Conservation (phyloP, 2,797 vertebrate species). For the Limosa lapponica region DNA sequence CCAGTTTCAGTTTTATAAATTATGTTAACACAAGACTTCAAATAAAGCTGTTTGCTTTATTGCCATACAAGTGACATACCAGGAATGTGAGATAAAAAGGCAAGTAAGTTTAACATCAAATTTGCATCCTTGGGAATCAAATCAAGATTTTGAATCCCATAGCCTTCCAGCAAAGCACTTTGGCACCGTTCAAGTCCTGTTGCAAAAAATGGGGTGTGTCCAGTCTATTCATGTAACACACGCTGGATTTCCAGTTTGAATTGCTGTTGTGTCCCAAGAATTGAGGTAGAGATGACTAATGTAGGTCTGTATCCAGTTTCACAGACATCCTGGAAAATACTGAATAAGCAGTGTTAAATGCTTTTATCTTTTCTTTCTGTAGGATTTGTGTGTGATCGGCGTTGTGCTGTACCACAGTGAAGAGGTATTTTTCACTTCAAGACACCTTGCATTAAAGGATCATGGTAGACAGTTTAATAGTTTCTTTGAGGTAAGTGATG, state of each 20-base stretch:
- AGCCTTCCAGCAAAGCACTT: neutral
- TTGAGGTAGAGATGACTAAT: neutral
- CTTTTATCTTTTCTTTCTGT: slow-evolving; percentile 13
- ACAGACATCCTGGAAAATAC: neutral
- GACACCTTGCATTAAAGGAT: slow-evolving; percentile 43
- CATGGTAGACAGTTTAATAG: slow-evolving; percentile 76
- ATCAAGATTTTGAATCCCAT: neutral
- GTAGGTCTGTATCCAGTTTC: neutral
- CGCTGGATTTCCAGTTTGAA: neutral
- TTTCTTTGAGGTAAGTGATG: slow-evolving; percentile 74
- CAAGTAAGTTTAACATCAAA: neutral
- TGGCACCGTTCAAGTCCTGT: neutral
- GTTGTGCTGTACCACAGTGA: neutral
- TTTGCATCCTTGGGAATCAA: neutral
- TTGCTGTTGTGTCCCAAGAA: neutral
- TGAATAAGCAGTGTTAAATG: neutral
- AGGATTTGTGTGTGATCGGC: slow-evolving; percentile 38
- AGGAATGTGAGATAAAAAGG: neutral
- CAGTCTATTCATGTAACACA: neutral
- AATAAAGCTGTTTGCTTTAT: neutral
- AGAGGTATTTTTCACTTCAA: slow-evolving; percentile 35
- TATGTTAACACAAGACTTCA: neutral
- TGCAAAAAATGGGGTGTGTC: neutral
- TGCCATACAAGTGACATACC: neutral
- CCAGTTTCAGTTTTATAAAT: neutral